These are phyloP conservation scores for Romanogobio albipinnatus DNA, from an alignment of 2,113 vertebrate genomes.

Conservation along the genomic window DNA sequence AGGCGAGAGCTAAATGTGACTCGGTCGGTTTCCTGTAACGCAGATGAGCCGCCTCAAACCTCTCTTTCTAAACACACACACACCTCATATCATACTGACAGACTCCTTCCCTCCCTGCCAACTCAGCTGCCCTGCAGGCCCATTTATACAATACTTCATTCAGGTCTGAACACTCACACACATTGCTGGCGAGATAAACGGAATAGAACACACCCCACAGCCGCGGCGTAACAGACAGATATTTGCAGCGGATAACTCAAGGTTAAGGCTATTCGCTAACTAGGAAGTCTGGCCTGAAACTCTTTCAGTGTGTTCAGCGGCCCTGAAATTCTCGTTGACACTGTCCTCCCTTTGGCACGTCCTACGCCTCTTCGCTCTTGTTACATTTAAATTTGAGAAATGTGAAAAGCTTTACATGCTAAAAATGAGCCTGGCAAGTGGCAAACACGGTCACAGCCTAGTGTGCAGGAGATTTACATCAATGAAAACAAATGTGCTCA, in stretches of 20 bases:
- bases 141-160: conserved; percentile 58
- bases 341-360: conserved; percentile 21
- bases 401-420: conserved; percentile 9
- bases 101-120: conserved; percentile 46
- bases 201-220: conserved; percentile 44
- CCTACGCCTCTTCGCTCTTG: conserved; percentile 12
- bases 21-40: conserved; percentile 31
- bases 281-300: conserved; percentile 52
- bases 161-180: conserved; percentile 58
- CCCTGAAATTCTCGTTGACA: conserved; percentile 49
- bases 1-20: conserved; percentile 47
- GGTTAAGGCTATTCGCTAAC: conserved; percentile 51
- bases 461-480: not conserved
- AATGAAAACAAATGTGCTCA: not conserved
- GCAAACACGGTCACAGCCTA: not conserved
- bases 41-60: conserved; percentile 29
- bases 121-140: conserved; percentile 52
- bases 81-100: conserved; percentile 40
- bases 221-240: conserved; percentile 21
- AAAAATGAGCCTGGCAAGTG: conserved; percentile 15
- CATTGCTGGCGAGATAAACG: conserved; percentile 54
- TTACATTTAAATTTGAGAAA: conserved; percentile 25
- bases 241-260: conserved; percentile 45
- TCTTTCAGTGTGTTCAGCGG: conserved; percentile 47
- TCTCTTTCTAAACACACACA: conserved; percentile 52